Base-by-base conservation (phyloP, 1,140 invertebrate species). In the Drosophila guanche region DNA sequence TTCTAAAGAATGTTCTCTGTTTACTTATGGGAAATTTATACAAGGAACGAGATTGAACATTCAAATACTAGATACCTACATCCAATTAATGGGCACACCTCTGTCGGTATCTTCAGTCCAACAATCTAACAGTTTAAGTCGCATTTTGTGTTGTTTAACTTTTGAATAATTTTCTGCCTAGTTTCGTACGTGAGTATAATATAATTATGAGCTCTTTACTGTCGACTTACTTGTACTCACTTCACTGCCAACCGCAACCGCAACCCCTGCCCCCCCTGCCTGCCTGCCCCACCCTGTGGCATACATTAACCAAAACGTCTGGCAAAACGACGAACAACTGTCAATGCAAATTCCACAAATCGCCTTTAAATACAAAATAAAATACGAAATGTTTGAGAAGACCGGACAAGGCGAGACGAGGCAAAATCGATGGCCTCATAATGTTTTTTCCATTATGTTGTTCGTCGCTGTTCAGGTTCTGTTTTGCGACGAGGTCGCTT, bases 351-450 rank as follows among this genome's bases (percentile, higher is more conserved):
- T 46, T 67, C 58, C 58, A 22, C 70, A 86, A 86, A 86, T 86
- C 81, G 83, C 77, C 69, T 86, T 88, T 88, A 75, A 86, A 67
- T 81, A 53, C 68, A 48, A 76, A 79, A 80, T 76, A 57, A 76
- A 76, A 79, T 81, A 76, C 76, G 57, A 80, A 76, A 76, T 81
- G 73, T 68, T 74, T 83, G 55, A 55, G 52, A 77, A 72, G 57
- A 68, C 52, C 37, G 46, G 62, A 33, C 50, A 55, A 74, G 46
- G 54, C 42, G 68, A 57, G 59, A 25, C 59, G 25, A 20, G 0
- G 45, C 74, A 86, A 81, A 86, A 86, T 86, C 81, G 81, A 86
- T 86, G 81, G 81, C 81, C 81, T 88, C 81, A 88, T 88, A 86
- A 77, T 74, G 40, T 48, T 61, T 61, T 70, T 66, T 70, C 33